Base-by-base conservation (phyloP, 2,113 vertebrate genomes). In the Panurus biarmicus region DNA sequence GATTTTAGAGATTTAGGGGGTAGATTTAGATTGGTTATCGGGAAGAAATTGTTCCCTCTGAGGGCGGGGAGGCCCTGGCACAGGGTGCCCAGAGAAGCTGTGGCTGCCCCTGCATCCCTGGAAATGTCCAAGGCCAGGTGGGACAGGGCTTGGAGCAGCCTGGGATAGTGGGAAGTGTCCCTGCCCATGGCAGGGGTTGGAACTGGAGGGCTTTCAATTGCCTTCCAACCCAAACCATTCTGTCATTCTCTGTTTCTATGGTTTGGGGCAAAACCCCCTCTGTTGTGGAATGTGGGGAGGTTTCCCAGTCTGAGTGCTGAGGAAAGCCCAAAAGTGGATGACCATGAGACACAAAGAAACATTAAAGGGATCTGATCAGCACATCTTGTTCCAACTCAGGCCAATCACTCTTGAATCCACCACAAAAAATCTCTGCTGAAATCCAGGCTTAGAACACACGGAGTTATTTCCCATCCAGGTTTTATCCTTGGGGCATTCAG, bases 81-180 rank as follows among this genome's bases (percentile, higher is more conserved):
- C 19, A 58, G 36, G 18, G 0, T 65, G 14, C 14, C 33, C 67
- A 66, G 28, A 38, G 45, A 1, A 89, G 23, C n/a, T 51, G 51
- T 29, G 60, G 44, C 20, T 53, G 33, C 3, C 7, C 11, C 45
- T 62, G 54, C 26, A 74, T 45, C 19, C 18, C 53, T 74, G 53
- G 12, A 3, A 74, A 12, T 47, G 61, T 4, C 29, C 77, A 60
- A n/a, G 20, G 53, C 13, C 70, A 40, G 38, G 24, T 0, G 60
- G 45, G 53, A 67, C 0, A 0, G 38, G 11, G 11, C 1, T 45
- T 60, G 29, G 14, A 61, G 23, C 5, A 12, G 0, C 14, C 11
- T 75, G 77, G 40, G n/a, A 2, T 0, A 3, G 38, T 31, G 47
- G 47, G 0, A 75, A 5, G 1, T 67, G 69, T 47, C 53, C n/a